Evolutionary conservation across 2,888 invertebrate species (phyloP).

Genomic region (Aleiodes alternator): DNA sequence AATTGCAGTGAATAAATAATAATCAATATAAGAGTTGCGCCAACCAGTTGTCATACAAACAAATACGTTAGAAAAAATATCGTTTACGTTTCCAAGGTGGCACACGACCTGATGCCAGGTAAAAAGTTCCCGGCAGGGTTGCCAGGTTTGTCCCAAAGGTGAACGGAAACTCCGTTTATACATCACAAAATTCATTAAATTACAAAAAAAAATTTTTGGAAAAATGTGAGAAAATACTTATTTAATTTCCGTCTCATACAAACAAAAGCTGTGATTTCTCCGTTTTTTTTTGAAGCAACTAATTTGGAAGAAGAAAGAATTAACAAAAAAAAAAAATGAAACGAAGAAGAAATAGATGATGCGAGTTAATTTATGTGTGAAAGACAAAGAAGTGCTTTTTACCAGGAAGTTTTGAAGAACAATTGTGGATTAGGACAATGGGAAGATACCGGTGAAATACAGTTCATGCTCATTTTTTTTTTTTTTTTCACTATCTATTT

Average conservation of each 20-base stretch:
- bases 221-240: neutral
- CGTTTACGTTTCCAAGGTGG: constrained; percentile 18
- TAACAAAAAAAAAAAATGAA: constrained; percentile 7
- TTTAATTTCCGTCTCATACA: neutral
- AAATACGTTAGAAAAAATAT: constrained; percentile 5
- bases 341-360: constrained; percentile 29
- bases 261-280: neutral
- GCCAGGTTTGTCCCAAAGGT: constrained; percentile 45
- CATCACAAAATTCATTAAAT: neutral
- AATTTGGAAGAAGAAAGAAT: neutral
- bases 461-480: constrained; percentile 19
- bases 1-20: neutral
- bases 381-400: constrained; percentile 6
- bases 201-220: neutral
- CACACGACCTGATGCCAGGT: constrained; percentile 44
- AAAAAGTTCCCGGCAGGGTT: constrained; percentile 41
- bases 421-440: constrained; percentile 40
- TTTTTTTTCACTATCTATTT: constrained; percentile 17
- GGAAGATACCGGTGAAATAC: constrained; percentile 40
- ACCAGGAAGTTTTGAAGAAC: constrained; percentile 11
- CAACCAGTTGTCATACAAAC: constrained; percentile 9
- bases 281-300: neutral
- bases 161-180: constrained; percentile 30
- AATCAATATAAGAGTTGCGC: too few relatives aligned
- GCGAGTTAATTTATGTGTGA: constrained; percentile 10